Evolutionary conservation across 2,797 vertebrate species (phyloP).

Genomic region (Bovichtus variegatus): DNA sequence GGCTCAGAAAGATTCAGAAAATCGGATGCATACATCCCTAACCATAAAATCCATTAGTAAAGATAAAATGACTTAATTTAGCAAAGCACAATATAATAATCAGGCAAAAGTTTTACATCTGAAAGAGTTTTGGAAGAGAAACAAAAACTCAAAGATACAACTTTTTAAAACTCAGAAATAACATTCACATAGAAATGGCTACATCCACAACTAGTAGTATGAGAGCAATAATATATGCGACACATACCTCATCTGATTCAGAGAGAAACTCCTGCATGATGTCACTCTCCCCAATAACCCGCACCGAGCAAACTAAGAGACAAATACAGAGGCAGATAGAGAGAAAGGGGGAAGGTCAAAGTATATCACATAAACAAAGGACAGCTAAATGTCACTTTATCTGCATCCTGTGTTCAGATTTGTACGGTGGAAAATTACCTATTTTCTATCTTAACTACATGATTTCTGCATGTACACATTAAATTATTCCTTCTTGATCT

Average conservation of each 20-base stretch:
- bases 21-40: neutral
- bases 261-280: slow-evolving; percentile 99
- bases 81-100: neutral
- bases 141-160: neutral
- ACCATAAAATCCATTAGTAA: neutral
- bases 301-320: slow-evolving; percentile 92
- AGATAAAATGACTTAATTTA: neutral
- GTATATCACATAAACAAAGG: slow-evolving; percentile 34
- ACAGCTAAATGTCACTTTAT: slow-evolving; percentile 10
- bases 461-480: neutral
- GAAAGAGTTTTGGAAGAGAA: neutral
- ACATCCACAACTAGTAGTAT: slow-evolving; percentile 14
- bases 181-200: neutral
- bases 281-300: slow-evolving; percentile 96
- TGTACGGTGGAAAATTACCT: neutral
- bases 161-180: neutral
- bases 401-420: slow-evolving; percentile 13
- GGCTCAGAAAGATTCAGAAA: neutral
- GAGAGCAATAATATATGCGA: neutral
- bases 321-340: slow-evolving; percentile 15
- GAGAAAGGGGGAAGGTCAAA: neutral
- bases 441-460: slow-evolving; percentile 8
- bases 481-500: neutral
- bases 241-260: slow-evolving; percentile 94
- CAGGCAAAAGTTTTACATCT: neutral